Base-by-base conservation (phyloP, 2,797 vertebrate genomes). In the Peromyscus eremicus region DNA sequence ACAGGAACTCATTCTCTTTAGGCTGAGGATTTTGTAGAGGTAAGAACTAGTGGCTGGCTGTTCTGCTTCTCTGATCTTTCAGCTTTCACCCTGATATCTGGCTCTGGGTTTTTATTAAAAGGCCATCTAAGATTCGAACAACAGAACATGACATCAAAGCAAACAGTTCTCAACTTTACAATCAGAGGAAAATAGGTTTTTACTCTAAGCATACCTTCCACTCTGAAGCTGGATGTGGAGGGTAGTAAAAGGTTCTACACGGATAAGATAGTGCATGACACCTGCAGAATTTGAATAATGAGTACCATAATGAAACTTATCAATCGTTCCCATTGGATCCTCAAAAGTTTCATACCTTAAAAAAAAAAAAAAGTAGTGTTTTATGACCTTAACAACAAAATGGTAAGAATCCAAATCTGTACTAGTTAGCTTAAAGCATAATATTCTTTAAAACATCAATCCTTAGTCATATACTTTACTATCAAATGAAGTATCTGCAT, bases 181-280 rank as follows among this genome's bases (percentile, higher is more conserved):
- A 83, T 68, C 21, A 60, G 75, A 95, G 64, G 34, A 92, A 92
- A 96, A 92, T 0, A 70, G 32, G 55, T 93, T 73, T 96, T 57
- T 95, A 77, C 34, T 86, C 49, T 40, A 80, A 94, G 71, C 97
- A 95, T 98, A 99, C 99, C 99, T 99, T 98, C 99, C 99, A 92
- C 99, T 99, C 98, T 99, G 99, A 92, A 99, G 99, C n/a, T 99
- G 99, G 97, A 99, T 99, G 97, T 99, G 99, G 81, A 99, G 99
- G 0, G 99, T 99, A 34, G 99, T 99, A 97, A 99, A 99, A 79
- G 99, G 99, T 97, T 99, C 99, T 85, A 99, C 99, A 68, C 99
- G 98, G 98, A 99, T 99, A 96, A 99, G 98, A 98, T 99, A 99
- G 98, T 99, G 99, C 99, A 99, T 99, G 89, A 99, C 99, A 0